These are phyloP conservation scores for Drosophila mulleri DNA, from an alignment of 2,888 invertebrate genomes.

Conservation along the genomic window DNA sequence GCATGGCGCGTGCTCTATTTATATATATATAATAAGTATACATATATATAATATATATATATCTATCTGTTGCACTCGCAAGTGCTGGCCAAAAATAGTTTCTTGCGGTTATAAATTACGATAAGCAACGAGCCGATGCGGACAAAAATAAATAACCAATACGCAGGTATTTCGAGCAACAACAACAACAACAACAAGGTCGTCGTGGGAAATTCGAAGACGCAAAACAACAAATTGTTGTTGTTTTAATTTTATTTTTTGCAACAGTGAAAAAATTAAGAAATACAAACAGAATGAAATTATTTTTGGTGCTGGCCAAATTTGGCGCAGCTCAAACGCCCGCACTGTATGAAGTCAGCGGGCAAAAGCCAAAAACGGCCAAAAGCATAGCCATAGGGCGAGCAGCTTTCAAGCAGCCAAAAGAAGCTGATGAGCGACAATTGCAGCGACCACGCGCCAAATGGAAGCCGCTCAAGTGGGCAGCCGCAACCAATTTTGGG, in stretches of 20 bases:
- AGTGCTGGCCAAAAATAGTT: constrained; percentile 73
- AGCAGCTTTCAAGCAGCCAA: constrained; percentile 21
- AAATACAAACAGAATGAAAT: constrained; percentile 19
- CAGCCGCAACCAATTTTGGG: constrained; percentile 73
- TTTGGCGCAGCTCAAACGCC: constrained; percentile 60
- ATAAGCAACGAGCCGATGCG: constrained; percentile 65
- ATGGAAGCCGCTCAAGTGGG: constrained; percentile 69
- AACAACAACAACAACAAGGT: constrained; percentile 68
- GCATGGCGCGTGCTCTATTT: constrained; percentile 83
- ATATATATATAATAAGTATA: constrained; percentile 46
- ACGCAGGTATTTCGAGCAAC: constrained; percentile 53
- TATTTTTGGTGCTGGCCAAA: constrained; percentile 63
- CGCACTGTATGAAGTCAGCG: constrained; percentile 66
- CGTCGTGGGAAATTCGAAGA: constrained; percentile 75
- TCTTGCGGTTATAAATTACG: constrained; percentile 77
- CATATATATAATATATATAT: constrained; percentile 13
- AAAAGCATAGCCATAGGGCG: constrained; percentile 34
- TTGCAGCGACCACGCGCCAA: constrained; percentile 80
- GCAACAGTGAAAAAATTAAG: constrained; percentile 1
- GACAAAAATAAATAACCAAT: constrained; percentile 67
- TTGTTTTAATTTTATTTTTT: constrained; percentile 1
- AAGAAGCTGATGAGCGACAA: constrained; percentile 74
- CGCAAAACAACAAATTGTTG: constrained; percentile 39
- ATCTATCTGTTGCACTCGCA: constrained; percentile 40
- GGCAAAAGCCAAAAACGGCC: constrained; percentile 52